Evolutionary conservation across 2,113 vertebrate species (phyloP).

Genomic region (Anolis sagrei): DNA sequence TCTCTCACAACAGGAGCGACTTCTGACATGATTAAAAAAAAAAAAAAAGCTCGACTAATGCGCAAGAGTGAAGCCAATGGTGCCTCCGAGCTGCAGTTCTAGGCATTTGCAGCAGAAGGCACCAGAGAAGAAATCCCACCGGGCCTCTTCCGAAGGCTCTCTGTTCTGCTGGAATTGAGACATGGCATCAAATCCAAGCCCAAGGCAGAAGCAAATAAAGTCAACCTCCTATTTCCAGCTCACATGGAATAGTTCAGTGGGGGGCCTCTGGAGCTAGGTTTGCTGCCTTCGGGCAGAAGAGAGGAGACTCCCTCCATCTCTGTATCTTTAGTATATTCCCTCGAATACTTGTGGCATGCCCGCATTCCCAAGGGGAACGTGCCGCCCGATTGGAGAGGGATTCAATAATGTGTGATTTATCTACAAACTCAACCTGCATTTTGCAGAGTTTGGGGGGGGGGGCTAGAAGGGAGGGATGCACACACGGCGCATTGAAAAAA

Average conservation of each 20-base stretch:
- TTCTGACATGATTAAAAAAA: too few species aligned
- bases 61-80: background rate
- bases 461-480: too few species aligned
- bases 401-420: background rate
- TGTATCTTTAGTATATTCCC: background rate
- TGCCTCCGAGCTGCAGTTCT: rapidly evolving
- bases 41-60: too few species aligned
- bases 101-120: background rate
- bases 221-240: background rate
- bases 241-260: background rate
- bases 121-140: background rate
- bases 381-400: rapidly evolving
- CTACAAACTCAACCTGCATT: background rate
- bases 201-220: background rate
- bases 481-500: rapidly evolving
- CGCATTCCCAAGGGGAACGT: background rate
- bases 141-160: too few species aligned
- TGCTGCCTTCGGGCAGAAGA: background rate
- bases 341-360: background rate
- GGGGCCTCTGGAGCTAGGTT: background rate
- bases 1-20: too few species aligned
- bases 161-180: background rate
- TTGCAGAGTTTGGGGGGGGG: background rate
- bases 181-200: background rate
- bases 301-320: background rate